Evolutionary conservation across 2,113 vertebrate species (phyloP).

Genomic region (Pterocles gutturalis): DNA sequence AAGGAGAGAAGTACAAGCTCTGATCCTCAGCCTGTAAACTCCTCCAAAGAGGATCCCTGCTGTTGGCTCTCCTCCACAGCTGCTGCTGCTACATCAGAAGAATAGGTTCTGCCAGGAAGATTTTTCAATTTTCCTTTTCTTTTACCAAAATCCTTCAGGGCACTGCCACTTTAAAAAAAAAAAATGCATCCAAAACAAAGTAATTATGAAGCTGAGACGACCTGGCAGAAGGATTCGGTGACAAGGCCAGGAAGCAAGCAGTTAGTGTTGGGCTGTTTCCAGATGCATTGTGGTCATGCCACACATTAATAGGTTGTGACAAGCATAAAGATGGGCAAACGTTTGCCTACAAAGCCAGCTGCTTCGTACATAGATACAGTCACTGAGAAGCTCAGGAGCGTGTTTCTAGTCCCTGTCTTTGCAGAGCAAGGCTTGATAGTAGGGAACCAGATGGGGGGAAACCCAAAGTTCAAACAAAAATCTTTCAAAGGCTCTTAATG

Average conservation of each 20-base stretch:
- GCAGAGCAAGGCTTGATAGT: neutral
- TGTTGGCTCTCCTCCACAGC: constrained; percentile 32
- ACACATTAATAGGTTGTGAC: neutral
- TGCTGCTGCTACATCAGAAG: constrained; percentile 33
- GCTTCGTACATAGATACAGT: neutral
- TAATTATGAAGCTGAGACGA: neutral
- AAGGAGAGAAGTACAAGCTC: constrained; percentile 3
- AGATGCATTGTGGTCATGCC: neutral
- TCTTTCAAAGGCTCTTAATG: neutral
- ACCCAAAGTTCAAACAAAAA: neutral
- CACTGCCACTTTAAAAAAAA: neutral
- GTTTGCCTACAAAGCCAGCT: neutral
- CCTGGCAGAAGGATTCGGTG: neutral
- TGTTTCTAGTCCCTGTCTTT: neutral
- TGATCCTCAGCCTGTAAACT: constrained; percentile 16
- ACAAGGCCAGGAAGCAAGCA: neutral
- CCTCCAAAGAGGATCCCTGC: constrained; percentile 29
- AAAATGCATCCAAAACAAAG: neutral
- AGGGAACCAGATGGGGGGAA: neutral
- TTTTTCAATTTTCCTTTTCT: constrained; percentile 9
- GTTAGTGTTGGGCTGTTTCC: constrained; percentile 10
- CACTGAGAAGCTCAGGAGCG: neutral
- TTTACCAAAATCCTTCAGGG: constrained; percentile 2
- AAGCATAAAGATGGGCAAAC: neutral
- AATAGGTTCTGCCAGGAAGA: constrained; percentile 6